Conservation (phyloP, 2,113 vertebrate species). For the Oenanthe melanoleuca region DNA sequence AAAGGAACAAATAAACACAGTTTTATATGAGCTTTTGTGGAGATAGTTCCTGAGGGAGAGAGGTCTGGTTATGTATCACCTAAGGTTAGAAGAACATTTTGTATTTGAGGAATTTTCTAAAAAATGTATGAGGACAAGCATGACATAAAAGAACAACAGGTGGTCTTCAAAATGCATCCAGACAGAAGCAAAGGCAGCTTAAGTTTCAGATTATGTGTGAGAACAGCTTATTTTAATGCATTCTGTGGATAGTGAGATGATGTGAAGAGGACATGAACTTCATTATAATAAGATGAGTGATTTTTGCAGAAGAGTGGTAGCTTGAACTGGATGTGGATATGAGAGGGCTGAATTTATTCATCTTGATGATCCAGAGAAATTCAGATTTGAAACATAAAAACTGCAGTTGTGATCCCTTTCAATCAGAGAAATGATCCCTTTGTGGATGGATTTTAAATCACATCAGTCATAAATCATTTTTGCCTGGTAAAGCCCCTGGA, state of each 20-base stretch:
- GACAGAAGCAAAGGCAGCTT: neutral
- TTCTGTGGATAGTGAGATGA: neutral
- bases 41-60: neutral
- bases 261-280: neutral
- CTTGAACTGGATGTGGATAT: neutral
- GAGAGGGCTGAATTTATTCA: neutral
- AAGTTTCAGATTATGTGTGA: neutral
- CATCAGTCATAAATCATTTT: neutral
- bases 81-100: neutral
- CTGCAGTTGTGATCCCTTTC: slow-evolving; percentile 7
- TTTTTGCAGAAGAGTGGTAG: neutral
- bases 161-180: slow-evolving; percentile 8
- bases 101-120: neutral
- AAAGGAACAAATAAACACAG: neutral
- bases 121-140: neutral
- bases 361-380: slow-evolving; percentile 7
- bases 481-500: neutral
- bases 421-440: neutral
- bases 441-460: slow-evolving; percentile 12
- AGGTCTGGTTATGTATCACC: neutral
- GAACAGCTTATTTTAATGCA: neutral
- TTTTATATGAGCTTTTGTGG: neutral
- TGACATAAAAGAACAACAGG: neutral
- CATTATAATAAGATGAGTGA: neutral
- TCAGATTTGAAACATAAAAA: slow-evolving; percentile 2